Percentiles rank a stretch among this genome's conserved stretches.
These are phyloP conservation scores for Acanthisitta chloris DNA, from an alignment of 2,113 vertebrate genomes.

Conservation along the genomic window DNA sequence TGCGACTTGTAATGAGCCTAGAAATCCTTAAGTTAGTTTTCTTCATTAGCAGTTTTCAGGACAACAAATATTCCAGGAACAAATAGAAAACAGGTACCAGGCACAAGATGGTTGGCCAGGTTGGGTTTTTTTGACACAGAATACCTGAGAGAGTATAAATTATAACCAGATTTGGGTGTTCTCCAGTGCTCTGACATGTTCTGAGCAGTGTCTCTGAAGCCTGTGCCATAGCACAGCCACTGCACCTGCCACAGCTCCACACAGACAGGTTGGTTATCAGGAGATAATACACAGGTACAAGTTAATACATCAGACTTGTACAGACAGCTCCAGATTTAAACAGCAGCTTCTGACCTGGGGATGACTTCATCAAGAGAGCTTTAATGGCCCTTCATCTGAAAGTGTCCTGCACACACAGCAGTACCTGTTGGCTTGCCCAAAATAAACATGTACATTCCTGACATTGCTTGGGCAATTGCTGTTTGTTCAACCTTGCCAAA, in stretches of 20 bases:
- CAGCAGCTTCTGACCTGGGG: background rate
- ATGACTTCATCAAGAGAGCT: background rate
- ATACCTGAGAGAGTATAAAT: background rate
- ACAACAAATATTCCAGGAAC: background rate
- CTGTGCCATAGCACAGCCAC: background rate
- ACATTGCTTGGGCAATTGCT: background rate
- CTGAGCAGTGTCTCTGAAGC: background rate
- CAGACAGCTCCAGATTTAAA: background rate
- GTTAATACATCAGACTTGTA: background rate
- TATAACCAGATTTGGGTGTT: background rate
- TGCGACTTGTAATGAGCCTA: rapidly evolving
- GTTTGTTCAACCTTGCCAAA: background rate
- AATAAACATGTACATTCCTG: background rate
- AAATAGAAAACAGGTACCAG: rapidly evolving
- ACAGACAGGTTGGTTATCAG: background rate
- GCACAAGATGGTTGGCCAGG: background rate
- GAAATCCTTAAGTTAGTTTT: background rate
- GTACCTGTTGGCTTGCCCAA: background rate
- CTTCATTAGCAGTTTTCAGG: background rate
- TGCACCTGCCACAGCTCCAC: background rate
- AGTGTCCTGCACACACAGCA: background rate
- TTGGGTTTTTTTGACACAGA: background rate
- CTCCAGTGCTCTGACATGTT: background rate
- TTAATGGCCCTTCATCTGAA: background rate
- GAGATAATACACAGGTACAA: background rate